These are phyloP conservation scores for Psophia crepitans DNA, from an alignment of 2,113 vertebrate genomes.

Conservation along the genomic window DNA sequence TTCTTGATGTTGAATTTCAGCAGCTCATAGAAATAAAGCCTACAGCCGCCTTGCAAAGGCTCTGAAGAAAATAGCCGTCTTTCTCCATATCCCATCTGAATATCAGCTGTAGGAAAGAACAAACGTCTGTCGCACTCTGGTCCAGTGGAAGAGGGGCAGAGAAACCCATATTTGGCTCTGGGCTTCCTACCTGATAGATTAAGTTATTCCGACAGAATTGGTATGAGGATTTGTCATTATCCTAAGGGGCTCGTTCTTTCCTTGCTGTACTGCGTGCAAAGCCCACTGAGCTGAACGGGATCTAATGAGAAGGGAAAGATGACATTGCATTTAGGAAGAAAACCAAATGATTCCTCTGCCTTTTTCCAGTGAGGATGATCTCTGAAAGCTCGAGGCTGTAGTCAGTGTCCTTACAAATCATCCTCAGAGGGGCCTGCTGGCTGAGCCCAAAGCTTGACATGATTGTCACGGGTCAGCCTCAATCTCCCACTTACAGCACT, in stretches of 20 bases:
- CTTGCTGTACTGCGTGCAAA: not conserved
- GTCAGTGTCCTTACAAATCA: not conserved
- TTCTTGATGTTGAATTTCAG: not conserved
- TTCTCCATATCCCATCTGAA: not conserved
- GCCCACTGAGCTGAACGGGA: slow-evolving; percentile 14
- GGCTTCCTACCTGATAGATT: not conserved
- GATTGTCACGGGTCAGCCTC: not conserved
- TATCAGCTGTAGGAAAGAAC: not conserved
- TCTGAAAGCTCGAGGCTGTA: not conserved
- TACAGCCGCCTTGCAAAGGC: not conserved
- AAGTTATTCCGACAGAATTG: not conserved
- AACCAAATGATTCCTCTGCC: not conserved
- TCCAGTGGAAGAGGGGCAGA: not conserved
- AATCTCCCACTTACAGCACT: not conserved
- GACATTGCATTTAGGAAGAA: slow-evolving; percentile 27
- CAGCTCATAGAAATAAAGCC: not conserved
- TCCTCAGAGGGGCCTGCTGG: not conserved
- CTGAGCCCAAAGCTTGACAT: not conserved
- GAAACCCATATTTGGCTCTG: not conserved
- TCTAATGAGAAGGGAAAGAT: slow-evolving; percentile 53
- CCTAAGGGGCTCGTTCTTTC: not conserved
- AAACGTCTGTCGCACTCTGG: not conserved
- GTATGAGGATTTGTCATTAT: not conserved
- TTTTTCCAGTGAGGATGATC: not conserved
- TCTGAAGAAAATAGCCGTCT: not conserved